A percentile compares a stretch with the other conserved stretches of the same genome.
These are phyloP conservation scores for Macrotrachela quadricornifera DNA, from an alignment of 1,140 invertebrate genomes.

Conservation along the genomic window DNA sequence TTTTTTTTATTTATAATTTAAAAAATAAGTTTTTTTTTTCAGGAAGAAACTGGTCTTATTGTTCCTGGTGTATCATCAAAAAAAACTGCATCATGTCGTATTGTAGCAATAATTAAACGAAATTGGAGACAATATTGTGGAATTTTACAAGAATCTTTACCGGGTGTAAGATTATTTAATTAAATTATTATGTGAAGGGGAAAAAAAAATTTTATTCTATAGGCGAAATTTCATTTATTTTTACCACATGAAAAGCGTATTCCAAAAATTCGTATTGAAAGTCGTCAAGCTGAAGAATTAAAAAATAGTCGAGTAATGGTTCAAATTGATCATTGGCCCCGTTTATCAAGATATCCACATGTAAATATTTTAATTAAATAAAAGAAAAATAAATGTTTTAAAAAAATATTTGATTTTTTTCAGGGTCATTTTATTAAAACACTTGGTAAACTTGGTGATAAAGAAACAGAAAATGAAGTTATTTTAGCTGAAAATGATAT, in stretches of 20 bases:
- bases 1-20: background rate
- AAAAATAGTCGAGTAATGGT: conserved; percentile 5
- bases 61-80: background rate
- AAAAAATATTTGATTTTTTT: background rate
- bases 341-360: conserved; percentile 3
- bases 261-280: conserved; percentile 8
- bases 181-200: background rate
- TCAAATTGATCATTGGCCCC: conserved; percentile 8
- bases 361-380: background rate
- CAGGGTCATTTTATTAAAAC: conserved; percentile 31
- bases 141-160: background rate
- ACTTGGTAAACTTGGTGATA: conserved; percentile 38
- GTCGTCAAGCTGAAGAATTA: conserved; percentile 3
- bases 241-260: conserved; percentile 4
- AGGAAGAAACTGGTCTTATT: background rate
- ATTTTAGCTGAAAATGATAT: conserved; percentile 88
- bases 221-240: conserved; percentile 4
- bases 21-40: background rate
- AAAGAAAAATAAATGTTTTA: background rate
- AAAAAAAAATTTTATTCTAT: background rate
- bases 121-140: conserved; percentile 54
- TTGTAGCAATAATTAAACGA: conserved; percentile 80
- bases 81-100: conserved; percentile 49
- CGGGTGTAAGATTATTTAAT: background rate
- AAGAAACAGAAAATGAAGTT: conserved; percentile 75